Evolutionary conservation across 2,113 vertebrate species (phyloP).

Genomic region (Oreotragus oreotragus): DNA sequence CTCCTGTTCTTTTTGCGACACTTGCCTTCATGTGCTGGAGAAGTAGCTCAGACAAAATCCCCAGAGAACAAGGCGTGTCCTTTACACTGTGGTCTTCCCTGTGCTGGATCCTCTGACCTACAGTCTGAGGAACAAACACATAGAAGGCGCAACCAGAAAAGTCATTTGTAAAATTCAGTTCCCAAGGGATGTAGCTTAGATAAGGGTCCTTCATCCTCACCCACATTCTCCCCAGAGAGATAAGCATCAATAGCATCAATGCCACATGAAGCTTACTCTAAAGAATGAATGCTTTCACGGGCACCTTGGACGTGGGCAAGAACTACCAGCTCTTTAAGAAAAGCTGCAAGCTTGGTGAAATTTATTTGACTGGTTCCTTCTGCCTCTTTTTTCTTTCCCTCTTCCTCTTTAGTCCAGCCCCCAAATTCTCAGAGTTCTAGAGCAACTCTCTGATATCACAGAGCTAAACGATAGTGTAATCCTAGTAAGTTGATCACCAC

Average conservation of each 20-base stretch:
- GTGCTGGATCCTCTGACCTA: slow-evolving; percentile 33
- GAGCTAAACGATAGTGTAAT: background rate
- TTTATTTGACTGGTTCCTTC: background rate
- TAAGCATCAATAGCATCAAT: background rate
- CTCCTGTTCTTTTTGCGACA: background rate
- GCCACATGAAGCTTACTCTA: background rate
- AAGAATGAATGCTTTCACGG: background rate
- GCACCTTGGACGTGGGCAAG: background rate
- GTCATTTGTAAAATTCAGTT: background rate
- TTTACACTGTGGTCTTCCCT: background rate
- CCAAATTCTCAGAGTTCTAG: background rate
- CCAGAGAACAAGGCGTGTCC: background rate
- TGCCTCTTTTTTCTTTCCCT: background rate
- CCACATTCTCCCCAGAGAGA: background rate
- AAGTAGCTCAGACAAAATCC: background rate
- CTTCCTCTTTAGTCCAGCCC: background rate
- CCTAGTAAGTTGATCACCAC: background rate
- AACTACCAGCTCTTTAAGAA: background rate
- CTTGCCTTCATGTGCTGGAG: background rate
- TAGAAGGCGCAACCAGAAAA: background rate
- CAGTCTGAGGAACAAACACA: slow-evolving; percentile 11
- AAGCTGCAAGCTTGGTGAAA: background rate
- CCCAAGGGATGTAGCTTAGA: background rate
- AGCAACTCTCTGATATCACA: background rate
- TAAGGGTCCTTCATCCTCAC: background rate